Percentiles rank a stretch among this genome's conserved stretches.
phyloP scores from a whole-genome alignment of 2,113 vertebrate species.

The Xiphophorus couchianus region DNA sequence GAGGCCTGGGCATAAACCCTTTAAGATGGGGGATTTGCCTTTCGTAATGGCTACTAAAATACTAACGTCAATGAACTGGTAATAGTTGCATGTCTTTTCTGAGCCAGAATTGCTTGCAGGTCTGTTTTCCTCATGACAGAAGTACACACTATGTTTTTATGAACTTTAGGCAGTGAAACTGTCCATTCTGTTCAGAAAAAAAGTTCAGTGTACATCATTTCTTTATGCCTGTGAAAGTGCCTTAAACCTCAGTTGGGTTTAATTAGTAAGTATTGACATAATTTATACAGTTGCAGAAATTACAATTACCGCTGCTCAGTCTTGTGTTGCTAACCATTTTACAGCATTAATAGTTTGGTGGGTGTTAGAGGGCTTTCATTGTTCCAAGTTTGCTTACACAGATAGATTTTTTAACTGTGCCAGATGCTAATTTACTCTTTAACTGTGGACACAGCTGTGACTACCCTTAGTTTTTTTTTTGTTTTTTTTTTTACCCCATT shows the following conservation, averaged over 20 bases:
- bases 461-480: background rate
- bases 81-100: slow-evolving; percentile 59
- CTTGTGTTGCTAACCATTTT: slow-evolving; percentile 17
- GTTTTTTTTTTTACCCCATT: slow-evolving; percentile 2
- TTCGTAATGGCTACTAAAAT: slow-evolving; percentile 73
- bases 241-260: slow-evolving; percentile 36
- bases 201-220: slow-evolving; percentile 17
- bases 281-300: slow-evolving; percentile 28
- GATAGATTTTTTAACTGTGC: slow-evolving; percentile 14
- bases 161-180: slow-evolving; percentile 34
- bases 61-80: slow-evolving; percentile 65
- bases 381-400: slow-evolving; percentile 30
- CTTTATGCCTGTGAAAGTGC: slow-evolving; percentile 16
- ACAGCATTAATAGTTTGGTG: slow-evolving; percentile 25
- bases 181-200: slow-evolving; percentile 32
- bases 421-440: slow-evolving; percentile 38
- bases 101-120: slow-evolving; percentile 61
- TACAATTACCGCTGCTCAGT: slow-evolving; percentile 19
- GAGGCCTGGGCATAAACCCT: slow-evolving; percentile 69
- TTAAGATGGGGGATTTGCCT: slow-evolving; percentile 69
- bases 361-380: slow-evolving; percentile 11
- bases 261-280: slow-evolving; percentile 35
- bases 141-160: slow-evolving; percentile 39
- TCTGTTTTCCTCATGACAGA: slow-evolving; percentile 66
- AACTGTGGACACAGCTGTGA: slow-evolving; percentile 16